A percentile compares a stretch with the other conserved stretches of the same genome.
phyloP scores from a whole-genome alignment of 2,888 invertebrate species.

The Aleiodes alternator region DNA sequence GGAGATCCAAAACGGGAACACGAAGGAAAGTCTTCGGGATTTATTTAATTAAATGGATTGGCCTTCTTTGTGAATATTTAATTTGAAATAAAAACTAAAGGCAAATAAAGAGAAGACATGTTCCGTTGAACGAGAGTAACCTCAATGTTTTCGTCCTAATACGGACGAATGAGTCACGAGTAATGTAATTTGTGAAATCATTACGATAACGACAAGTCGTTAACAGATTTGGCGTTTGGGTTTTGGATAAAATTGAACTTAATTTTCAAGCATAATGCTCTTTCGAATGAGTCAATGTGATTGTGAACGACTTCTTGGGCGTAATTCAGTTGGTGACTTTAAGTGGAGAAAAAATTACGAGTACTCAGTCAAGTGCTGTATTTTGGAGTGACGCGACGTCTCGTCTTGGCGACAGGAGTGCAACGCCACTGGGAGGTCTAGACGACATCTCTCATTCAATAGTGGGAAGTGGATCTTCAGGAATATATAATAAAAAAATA shows the following conservation, averaged over 20 bases:
- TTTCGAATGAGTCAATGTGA: neutral
- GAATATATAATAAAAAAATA: too few relatives aligned
- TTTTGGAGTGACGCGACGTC: constrained; percentile 28
- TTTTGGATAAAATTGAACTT: neutral
- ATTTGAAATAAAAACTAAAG: constrained; percentile 1
- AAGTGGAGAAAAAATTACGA: neutral
- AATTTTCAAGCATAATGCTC: neutral
- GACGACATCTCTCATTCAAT: constrained; percentile 8
- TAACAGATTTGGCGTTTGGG: neutral
- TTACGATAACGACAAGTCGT: constrained; percentile 17
- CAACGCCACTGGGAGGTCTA: constrained; percentile 17
- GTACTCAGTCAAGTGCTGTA: neutral
- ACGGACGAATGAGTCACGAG: constrained; percentile 7
- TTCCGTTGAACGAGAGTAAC: constrained; percentile 9
- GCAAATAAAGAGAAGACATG: neutral
- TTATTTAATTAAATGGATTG: constrained; percentile 30
- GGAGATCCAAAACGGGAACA: constrained; percentile 25
- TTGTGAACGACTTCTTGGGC: constrained; percentile 4
- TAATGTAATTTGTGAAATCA: constrained; percentile 18
- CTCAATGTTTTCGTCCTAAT: constrained; percentile 5
- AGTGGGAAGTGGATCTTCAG: too few relatives aligned
- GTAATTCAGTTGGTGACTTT: neutral
- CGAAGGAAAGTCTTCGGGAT: constrained; percentile 23
- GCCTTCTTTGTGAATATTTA: constrained; percentile 32
- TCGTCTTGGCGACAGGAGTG: constrained; percentile 20